Base-by-base conservation (phyloP, 2,113 vertebrate genomes). In the Probosciger aterrimus region DNA sequence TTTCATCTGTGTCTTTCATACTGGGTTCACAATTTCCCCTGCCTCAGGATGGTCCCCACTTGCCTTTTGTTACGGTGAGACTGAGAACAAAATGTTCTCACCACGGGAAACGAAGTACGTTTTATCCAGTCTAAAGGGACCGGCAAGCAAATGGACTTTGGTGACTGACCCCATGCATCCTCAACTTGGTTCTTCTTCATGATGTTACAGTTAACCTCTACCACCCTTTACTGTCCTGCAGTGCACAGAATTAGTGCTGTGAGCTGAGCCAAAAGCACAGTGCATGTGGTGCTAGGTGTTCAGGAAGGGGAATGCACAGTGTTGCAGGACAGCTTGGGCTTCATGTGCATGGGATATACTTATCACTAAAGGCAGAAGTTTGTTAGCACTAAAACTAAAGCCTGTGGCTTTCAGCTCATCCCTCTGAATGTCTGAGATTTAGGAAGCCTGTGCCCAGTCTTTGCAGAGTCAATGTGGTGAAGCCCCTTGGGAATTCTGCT, bases 381-480 rank as follows among this genome's bases (percentile, higher is more conserved):
- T 22, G 33, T 57, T 44, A 81, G 81, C 35, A 2, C 64, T 33
- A 18, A 65, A 84, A 62, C 80, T 52, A 41, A 60, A 60, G 75
- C 14, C 82, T 10, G 3, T 28, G 39, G 31, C 87, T 94, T 74
- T 90, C 82, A 76, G 78, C 89, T 93, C 63, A 65, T 76, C 63
- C 92, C 82, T 91, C 19, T 31, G 65, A 77, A 3, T 7, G 31
- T 64, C 86, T 28, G 63, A 86, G 92, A 71, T 96, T 93, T 91
- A 90, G 67, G 6, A 20, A 89, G 80, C 62, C 60, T 13, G 24
- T 69, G 93, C 93, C 82, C 86, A 77, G 80, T 23, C 73, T 77
- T 85, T 84, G 70, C 78, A 65, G 80, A 91, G 70, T 85, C 69
- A 79, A 2, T 65, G 88, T 81, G 88, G 47, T 74, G 62, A 81